Evolutionary conservation across 2,888 invertebrate species (phyloP).

Genomic region (Andrena bucephala): DNA sequence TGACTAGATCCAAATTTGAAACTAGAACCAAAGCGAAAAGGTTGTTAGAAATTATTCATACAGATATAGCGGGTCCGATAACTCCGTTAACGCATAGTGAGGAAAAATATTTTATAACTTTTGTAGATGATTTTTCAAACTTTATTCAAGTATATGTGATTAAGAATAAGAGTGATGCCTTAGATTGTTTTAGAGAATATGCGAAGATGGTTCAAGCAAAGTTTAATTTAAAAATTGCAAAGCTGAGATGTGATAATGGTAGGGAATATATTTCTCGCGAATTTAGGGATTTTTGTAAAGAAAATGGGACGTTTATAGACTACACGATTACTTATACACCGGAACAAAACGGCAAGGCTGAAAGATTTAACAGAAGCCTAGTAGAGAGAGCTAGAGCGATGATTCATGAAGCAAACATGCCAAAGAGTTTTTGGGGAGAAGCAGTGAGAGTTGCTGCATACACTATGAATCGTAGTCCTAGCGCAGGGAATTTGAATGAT

Average conservation of each 20-base stretch:
- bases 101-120: conserved; percentile 12
- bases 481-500: not conserved
- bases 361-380: conserved; percentile 14
- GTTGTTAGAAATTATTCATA: conserved; percentile 18
- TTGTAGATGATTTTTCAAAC: conserved; percentile 17
- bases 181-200: conserved; percentile 15
- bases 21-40: conserved; percentile 11
- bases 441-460: conserved; percentile 19
- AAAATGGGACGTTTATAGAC: not conserved
- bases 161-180: conserved; percentile 4
- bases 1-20: conserved; percentile 10
- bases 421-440: conserved; percentile 8
- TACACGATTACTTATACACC: conserved; percentile 21
- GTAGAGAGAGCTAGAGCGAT: not conserved
- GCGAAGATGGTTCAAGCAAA: not conserved
- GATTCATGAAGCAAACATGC: not conserved
- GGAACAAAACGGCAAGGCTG: conserved; percentile 11
- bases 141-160: conserved; percentile 10
- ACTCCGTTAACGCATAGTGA: not conserved
- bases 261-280: conserved; percentile 5
- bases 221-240: conserved; percentile 2
- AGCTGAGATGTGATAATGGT: conserved; percentile 22
- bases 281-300: not conserved
- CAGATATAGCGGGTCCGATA: conserved; percentile 19
- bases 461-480: conserved; percentile 15